Conservation (phyloP, 2,113 vertebrate genomes). For the Bucco capensis region DNA sequence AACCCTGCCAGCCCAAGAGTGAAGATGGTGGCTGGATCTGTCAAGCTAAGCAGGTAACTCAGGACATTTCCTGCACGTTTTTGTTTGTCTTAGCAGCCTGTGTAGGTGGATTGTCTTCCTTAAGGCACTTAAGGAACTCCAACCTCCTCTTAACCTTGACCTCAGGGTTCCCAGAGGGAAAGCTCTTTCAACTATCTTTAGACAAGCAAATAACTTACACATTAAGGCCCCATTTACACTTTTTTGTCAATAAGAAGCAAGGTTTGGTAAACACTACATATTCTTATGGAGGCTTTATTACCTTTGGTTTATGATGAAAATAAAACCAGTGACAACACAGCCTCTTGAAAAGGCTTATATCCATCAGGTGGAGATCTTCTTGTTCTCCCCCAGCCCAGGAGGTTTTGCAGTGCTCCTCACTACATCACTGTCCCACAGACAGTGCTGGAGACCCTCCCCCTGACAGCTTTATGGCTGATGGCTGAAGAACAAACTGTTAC, state of each 20-base stretch:
- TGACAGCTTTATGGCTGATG: slow-evolving; percentile 8
- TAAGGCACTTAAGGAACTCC: too few species aligned
- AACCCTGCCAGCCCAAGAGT: not conserved
- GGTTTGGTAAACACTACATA: not conserved
- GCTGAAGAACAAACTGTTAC: not conserved
- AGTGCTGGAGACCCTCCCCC: not conserved
- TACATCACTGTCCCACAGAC: not conserved
- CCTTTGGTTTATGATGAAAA: slow-evolving; percentile 27
- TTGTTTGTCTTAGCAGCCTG: not conserved
- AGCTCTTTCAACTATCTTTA: not conserved
- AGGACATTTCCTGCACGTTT: not conserved
- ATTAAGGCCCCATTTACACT: not conserved
- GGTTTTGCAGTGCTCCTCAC: not conserved
- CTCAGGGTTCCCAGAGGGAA: not conserved
- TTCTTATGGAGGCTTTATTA: not conserved
- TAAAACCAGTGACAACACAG: not conserved
- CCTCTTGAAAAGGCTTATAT: not conserved
- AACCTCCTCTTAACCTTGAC: not conserved
- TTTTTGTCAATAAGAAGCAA: not conserved
- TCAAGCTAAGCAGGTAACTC: accelerated
- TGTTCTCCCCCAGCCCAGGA: not conserved
- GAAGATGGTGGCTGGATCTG: not conserved
- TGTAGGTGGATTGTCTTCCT: not conserved
- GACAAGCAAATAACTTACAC: not conserved
- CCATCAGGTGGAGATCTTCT: not conserved